A percentile compares a stretch with the other conserved stretches of the same genome.
Conservation (phyloP, 2,113 vertebrate genomes). For the Dinomys branickii region DNA sequence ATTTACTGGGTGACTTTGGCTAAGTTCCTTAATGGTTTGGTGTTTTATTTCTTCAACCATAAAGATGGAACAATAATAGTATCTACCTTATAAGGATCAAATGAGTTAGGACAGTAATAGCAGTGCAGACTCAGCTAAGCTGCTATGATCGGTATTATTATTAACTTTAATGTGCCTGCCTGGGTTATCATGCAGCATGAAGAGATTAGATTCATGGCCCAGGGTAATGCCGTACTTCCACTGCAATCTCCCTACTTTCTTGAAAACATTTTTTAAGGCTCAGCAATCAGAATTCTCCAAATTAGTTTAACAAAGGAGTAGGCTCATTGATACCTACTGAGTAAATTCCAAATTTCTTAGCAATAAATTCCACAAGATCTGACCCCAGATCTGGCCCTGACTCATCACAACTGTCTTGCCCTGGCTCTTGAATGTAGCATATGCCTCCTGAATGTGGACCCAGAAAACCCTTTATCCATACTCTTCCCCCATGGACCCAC, state of each 20-base stretch:
- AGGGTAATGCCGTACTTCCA: fast-evolving
- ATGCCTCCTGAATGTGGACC: neutral
- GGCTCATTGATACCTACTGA: neutral
- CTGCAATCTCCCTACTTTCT: neutral
- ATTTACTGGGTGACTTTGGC: neutral
- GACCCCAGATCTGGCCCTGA: neutral
- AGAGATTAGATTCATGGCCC: neutral
- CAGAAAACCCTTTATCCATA: no score
- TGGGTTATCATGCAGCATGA: neutral
- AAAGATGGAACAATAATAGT: neutral
- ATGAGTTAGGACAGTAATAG: neutral
- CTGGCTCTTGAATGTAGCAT: fast-evolving
- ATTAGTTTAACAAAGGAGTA: neutral
- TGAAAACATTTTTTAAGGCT: neutral
- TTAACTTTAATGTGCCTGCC: neutral
- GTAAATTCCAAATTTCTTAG: neutral
- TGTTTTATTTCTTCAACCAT: neutral
- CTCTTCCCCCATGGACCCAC: fast-evolving
- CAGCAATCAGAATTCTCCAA: neutral
- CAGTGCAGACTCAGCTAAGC: neutral
- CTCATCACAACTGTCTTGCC: neutral
- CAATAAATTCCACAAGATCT: neutral
- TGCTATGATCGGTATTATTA: neutral
- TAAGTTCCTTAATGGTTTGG: neutral
- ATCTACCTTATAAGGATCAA: neutral